Percentiles rank a stretch among this genome's conserved stretches.
Conservation (phyloP, 2,113 vertebrate species). For the Argyrosomus japonicus region DNA sequence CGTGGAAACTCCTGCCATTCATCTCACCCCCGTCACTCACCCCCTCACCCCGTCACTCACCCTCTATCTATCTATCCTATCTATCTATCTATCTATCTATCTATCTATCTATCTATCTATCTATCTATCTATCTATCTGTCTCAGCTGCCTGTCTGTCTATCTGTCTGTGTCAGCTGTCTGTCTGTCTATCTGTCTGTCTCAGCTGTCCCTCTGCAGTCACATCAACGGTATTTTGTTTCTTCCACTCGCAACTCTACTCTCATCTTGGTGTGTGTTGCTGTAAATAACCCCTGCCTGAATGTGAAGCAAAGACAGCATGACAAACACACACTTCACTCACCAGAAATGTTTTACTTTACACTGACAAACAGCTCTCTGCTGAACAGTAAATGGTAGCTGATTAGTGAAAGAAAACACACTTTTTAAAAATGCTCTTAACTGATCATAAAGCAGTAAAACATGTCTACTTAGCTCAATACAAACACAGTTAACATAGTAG, state of each 20-base stretch:
- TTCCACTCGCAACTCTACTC: neutral
- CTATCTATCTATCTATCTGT: neutral
- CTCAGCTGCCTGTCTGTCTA: neutral
- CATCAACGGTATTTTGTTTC: neutral
- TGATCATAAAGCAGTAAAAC: neutral
- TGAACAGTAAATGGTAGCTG: neutral
- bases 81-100: conserved; percentile 20
- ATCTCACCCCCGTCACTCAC: no score
- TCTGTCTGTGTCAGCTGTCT: neutral
- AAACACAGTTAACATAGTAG: no score
- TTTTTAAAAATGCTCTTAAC: neutral
- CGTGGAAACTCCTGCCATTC: neutral
- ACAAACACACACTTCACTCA: neutral
- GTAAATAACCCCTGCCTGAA: neutral
- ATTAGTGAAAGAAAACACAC: neutral
- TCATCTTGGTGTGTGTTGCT: neutral
- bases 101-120: conserved; percentile 27
- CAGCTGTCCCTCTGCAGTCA: neutral
- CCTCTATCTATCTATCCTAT: conserved; percentile 39
- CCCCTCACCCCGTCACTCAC: conserved; percentile 67
- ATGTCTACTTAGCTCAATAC: neutral
- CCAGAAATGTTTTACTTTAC: neutral
- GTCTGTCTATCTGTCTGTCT: no score
- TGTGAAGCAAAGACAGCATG: neutral
- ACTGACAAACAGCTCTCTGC: neutral